Evolutionary conservation across 2,888 invertebrate genomes (phyloP).

Genomic region (Lottia scabra): DNA sequence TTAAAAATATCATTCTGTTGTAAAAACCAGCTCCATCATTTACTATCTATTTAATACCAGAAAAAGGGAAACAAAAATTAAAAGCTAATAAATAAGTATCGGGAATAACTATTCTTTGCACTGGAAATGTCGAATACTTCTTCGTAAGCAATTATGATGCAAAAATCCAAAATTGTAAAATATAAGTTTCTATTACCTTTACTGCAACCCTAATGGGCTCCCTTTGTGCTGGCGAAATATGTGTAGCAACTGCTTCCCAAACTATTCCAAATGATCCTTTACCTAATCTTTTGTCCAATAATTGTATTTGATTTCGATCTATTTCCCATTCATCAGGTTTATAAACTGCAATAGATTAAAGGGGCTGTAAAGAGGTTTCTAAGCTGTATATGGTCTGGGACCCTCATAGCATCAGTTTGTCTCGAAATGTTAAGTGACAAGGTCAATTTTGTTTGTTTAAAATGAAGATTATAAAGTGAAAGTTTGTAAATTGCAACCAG

Average conservation of each 20-base stretch:
- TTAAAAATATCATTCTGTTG: constrained; percentile 89
- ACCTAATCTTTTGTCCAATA: constrained; percentile 79
- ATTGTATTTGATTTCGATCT: constrained; percentile 78
- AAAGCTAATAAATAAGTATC: neutral
- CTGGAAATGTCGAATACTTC: too few relatives aligned
- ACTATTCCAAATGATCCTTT: constrained; percentile 87
- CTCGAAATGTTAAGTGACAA: too few relatives aligned
- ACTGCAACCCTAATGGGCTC: constrained; percentile 71
- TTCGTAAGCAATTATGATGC: too few relatives aligned
- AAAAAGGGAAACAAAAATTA: neutral
- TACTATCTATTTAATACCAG: constrained; percentile 75
- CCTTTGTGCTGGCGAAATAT: constrained; percentile 29
- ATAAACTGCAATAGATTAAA: constrained; percentile 69
- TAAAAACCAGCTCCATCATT: constrained; percentile 90
- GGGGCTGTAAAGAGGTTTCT: too few relatives aligned
- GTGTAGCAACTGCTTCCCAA: constrained; percentile 80
- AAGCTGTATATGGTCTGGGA: too few relatives aligned
- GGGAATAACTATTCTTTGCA: too few relatives aligned
- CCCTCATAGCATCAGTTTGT: too few relatives aligned
- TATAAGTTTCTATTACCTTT: constrained; percentile 53
- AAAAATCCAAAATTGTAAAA: too few relatives aligned
- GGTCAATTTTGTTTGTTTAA: too few relatives aligned
- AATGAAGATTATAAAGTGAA: too few relatives aligned
- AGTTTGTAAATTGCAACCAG: too few relatives aligned
- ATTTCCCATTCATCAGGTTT: constrained; percentile 94